Conservation (phyloP, 2,888 invertebrate species). For the Isotomurus palustris region DNA sequence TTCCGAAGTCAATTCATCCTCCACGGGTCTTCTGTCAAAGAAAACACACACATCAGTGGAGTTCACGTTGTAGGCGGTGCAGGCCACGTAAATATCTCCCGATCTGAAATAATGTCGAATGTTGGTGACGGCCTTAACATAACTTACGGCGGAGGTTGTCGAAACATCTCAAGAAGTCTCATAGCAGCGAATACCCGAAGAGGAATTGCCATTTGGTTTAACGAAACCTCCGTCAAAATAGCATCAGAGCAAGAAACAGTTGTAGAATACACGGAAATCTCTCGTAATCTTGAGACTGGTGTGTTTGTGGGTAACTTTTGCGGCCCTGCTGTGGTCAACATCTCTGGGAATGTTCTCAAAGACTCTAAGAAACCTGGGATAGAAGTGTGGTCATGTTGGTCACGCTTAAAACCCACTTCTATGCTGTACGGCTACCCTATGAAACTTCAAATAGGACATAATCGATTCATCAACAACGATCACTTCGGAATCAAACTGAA, state of each 20-base stretch:
- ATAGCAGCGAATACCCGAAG: slow-evolving; percentile 83
- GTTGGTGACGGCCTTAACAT: slow-evolving; percentile 92
- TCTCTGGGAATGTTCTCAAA: slow-evolving; percentile 87
- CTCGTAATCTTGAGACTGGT: slow-evolving; percentile 81
- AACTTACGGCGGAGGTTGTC: slow-evolving; percentile 87
- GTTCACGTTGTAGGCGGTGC: slow-evolving; percentile 84
- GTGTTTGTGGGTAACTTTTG: slow-evolving; percentile 92
- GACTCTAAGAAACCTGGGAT: slow-evolving; percentile 72
- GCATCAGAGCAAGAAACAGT: slow-evolving; percentile 79
- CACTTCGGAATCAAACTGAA: slow-evolving; percentile 69
- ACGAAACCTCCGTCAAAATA: slow-evolving; percentile 77
- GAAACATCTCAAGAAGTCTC: slow-evolving; percentile 81
- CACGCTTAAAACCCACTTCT: slow-evolving; percentile 16
- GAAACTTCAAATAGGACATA: slow-evolving; percentile 76
- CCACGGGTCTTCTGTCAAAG: slow-evolving; percentile 73
- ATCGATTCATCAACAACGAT: slow-evolving; percentile 68
- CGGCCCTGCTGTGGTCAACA: slow-evolving; percentile 73
- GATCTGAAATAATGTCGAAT: slow-evolving; percentile 83
- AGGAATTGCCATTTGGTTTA: slow-evolving; percentile 84
- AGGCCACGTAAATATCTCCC: slow-evolving; percentile 89
- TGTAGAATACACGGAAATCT: slow-evolving; percentile 79
- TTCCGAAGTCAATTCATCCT: slow-evolving; percentile 83
- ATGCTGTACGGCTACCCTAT: slow-evolving; percentile 31
- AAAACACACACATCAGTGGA: slow-evolving; percentile 86
- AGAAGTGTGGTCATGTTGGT: slow-evolving; percentile 80